Evolutionary conservation across 2,888 invertebrate genomes (phyloP).

Genomic region (Epirrita christyi): DNA sequence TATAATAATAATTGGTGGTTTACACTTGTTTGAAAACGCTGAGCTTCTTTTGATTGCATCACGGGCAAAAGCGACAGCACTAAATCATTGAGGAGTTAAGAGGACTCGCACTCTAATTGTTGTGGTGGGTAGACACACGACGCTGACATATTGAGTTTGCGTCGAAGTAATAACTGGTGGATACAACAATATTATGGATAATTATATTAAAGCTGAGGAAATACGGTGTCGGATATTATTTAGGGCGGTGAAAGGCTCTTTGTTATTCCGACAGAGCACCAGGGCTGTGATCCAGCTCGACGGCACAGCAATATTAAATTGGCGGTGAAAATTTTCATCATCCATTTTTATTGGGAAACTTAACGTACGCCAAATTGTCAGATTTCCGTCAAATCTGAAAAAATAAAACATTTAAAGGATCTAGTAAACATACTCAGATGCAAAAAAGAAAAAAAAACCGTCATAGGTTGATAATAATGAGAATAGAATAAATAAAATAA

Average conservation of each 20-base stretch:
- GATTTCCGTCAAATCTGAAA: too few species aligned
- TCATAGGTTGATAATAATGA: too few species aligned
- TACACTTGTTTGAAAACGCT: not conserved
- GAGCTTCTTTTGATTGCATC: constrained; percentile 17
- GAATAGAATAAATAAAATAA: too few species aligned
- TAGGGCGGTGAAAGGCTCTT: not conserved
- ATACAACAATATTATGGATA: constrained; percentile 17
- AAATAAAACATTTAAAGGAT: too few species aligned
- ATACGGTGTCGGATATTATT: constrained; percentile 7
- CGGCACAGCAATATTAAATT: not conserved
- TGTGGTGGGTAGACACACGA: constrained; percentile 35
- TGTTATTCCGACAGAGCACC: not conserved
- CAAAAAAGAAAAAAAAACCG: too few species aligned
- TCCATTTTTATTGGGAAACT: too few species aligned
- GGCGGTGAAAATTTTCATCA: too few species aligned
- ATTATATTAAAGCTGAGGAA: constrained; percentile 18
- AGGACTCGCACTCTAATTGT: constrained; percentile 52
- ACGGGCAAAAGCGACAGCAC: constrained; percentile 30
- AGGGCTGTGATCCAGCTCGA: not conserved
- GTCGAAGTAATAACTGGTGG: constrained; percentile 27
- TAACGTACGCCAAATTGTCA: too few species aligned
- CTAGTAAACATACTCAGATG: too few species aligned
- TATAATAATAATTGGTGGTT: too few species aligned
- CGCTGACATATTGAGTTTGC: constrained; percentile 42
- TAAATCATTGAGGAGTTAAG: constrained; percentile 54